Evolutionary conservation across 1,140 invertebrate genomes (phyloP).

Genomic region (Ectropis grisescens): DNA sequence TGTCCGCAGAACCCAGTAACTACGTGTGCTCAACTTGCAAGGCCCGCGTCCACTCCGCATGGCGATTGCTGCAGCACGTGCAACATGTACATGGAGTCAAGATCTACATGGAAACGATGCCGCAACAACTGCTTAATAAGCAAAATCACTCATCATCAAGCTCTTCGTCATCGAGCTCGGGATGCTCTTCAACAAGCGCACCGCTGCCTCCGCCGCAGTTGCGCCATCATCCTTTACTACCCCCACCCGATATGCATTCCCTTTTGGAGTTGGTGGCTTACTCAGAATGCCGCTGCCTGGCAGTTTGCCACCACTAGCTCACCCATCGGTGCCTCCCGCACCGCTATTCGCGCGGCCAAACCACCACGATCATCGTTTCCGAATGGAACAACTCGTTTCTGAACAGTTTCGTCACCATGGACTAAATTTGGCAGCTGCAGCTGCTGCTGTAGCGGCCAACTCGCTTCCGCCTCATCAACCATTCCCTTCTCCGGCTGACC

Average conservation of each 20-base stretch:
- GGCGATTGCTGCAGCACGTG: constrained; percentile 94
- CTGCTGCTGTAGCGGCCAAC: constrained; percentile 74
- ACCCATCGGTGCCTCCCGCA: constrained; percentile 74
- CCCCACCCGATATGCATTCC: constrained; percentile 75
- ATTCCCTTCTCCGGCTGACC: constrained; percentile 72
- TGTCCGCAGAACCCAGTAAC: constrained; percentile 93
- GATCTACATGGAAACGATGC: constrained; percentile 85
- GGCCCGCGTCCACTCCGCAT: constrained; percentile 89
- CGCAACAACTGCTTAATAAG: constrained; percentile 60
- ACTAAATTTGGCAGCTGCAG: constrained; percentile 76
- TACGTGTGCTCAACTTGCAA: constrained; percentile 96
- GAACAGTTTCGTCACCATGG: constrained; percentile 85
- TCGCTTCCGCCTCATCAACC: constrained; percentile 71
- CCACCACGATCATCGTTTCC: constrained; percentile 81
- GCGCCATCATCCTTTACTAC: constrained; percentile 74
- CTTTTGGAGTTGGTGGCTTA: constrained; percentile 77
- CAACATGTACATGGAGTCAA: constrained; percentile 94
- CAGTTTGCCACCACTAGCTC: constrained; percentile 71
- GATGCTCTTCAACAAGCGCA: constrained; percentile 72
- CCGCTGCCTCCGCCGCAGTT: constrained; percentile 73
- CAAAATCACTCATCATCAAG: constrained; percentile 69
- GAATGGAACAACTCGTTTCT: constrained; percentile 85
- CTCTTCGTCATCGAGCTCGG: constrained; percentile 71
- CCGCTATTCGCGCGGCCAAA: constrained; percentile 79
- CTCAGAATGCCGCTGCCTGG: constrained; percentile 76